Evolutionary conservation across 2,797 vertebrate species (phyloP).

Genomic region (Melanotaenia nigrans): DNA sequence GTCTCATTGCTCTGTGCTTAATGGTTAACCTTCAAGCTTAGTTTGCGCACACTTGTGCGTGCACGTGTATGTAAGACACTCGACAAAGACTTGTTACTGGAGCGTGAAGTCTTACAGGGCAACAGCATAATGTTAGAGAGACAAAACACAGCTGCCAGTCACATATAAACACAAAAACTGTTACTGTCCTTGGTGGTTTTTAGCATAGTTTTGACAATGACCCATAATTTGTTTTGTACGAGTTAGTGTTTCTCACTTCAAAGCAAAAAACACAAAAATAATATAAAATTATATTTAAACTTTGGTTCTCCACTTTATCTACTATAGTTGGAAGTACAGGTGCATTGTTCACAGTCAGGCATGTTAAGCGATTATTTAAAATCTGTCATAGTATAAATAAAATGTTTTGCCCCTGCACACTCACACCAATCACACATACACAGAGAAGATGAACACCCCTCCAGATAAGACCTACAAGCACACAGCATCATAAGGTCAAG

Average conservation of each 20-base stretch:
- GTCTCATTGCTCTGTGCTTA: conserved; percentile 52
- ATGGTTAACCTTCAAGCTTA: conserved; percentile 56
- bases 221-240: too few relatives aligned
- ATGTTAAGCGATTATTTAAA: conserved; percentile 47
- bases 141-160: conserved; percentile 60
- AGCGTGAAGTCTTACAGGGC: conserved; percentile 50
- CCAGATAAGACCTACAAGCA: conserved; percentile 50
- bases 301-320: not conserved
- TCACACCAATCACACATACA: conserved; percentile 16
- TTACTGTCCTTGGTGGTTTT: not conserved
- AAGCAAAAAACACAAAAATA: not conserved
- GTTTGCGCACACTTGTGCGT: conserved; percentile 23
- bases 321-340: not conserved
- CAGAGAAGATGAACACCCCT: conserved; percentile 34
- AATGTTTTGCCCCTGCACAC: conserved; percentile 11
- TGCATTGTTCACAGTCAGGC: conserved; percentile 39
- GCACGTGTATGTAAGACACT: conserved; percentile 20
- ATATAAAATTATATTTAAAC: not conserved
- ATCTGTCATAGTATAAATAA: conserved; percentile 22
- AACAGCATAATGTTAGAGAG: conserved; percentile 52
- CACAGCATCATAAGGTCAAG: conserved; percentile 73
- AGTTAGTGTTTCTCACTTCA: not conserved
- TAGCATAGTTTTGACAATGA: not conserved
- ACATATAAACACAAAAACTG: conserved; percentile 13
- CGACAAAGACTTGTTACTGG: conserved; percentile 57